Base-by-base conservation (phyloP, 2,888 invertebrate species). In the Pyrocoelia pectoralis region DNA sequence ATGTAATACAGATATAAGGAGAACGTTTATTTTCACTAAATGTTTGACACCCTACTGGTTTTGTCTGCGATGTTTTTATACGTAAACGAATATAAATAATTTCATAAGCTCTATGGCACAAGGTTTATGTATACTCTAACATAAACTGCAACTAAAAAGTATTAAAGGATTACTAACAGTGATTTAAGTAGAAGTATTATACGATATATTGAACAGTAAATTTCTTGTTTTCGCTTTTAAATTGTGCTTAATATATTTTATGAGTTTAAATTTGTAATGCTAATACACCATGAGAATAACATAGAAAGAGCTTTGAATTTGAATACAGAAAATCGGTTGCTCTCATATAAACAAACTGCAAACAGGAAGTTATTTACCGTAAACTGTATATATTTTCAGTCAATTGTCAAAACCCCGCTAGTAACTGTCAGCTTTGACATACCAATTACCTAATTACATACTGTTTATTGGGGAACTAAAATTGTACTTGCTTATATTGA, bases 381-480 rank as follows among this genome's bases (percentile, higher is more conserved):
- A 58, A 60, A 63, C 57, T 57, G 57, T 63, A 50, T 73, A 71
- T 78, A 78, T 78, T 78, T 77, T 78, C 76, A 77, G 73, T 66
- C 73, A 73, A 79, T 78, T 80, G 80, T 80, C 80, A 80, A 79
- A n/a, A 79, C 78, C 79, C 78, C 74, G 71, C 69, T 77, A 75
- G 78, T 80, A 78, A 80, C 79, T 76, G 80, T 79, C 80, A 68
- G 67, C 76, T 77, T 76, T 77, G 78, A 80, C 80, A 79, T 75
- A 72, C 78, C 78, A 80, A 80, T 77, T 74, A 77, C 74, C 80
- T 79, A 80, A 80, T 80, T 80, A 80, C 76, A 75, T 76, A 73
- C 70, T 79, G 79, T 80, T 80, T 80, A 80, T n/a, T 77, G 80
- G 66, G 74, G 69, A 73, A 76, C 78, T 79, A 79, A 77, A 77